Conservation (phyloP, 2,888 invertebrate genomes). For the Drosophila nigricruria region DNA sequence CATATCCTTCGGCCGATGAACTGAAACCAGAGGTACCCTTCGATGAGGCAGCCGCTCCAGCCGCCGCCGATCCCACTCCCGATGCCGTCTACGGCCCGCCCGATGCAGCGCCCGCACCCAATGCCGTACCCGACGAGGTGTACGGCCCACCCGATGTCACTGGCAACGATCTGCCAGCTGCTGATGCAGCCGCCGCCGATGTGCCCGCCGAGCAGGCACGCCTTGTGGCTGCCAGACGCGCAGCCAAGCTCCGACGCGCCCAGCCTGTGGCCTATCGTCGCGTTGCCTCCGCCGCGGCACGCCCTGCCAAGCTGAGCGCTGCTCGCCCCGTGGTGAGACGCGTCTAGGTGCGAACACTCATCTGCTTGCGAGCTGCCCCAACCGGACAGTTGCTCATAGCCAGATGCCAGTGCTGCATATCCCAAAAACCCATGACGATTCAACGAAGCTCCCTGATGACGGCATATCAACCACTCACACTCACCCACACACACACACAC, state of each 20-base stretch:
- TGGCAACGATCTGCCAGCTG: conserved; percentile 63
- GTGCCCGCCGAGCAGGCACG: conserved; percentile 74
- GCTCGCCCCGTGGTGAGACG: conserved; percentile 47
- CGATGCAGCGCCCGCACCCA: conserved; percentile 65
- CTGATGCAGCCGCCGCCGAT: conserved; percentile 59
- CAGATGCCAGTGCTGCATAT: conserved; percentile 38
- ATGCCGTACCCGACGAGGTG: conserved; percentile 75
- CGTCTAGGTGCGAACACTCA: conserved; percentile 32
- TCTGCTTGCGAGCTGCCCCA: conserved; percentile 38
- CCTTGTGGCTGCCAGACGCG: conserved; percentile 70
- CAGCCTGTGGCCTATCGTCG: conserved; percentile 65
- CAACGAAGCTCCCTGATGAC: conserved; percentile 38
- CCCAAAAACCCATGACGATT: conserved; percentile 56
- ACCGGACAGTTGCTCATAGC: conserved; percentile 30
- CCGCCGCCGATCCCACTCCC: conserved; percentile 66
- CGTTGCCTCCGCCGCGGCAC: conserved; percentile 43
- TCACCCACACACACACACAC: conserved; percentile 11
- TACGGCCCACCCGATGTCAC: conserved; percentile 76
- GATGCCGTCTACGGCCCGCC: conserved; percentile 82
- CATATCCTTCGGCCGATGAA: conserved; percentile 81
- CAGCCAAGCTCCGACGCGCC: conserved; percentile 60
- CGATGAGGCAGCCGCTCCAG: conserved; percentile 69
- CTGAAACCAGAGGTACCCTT: conserved; percentile 82
- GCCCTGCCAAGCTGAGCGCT: conserved; percentile 67
- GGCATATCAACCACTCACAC: conserved; percentile 26